phyloP scores from a whole-genome alignment of 2,113 vertebrate genomes.

The Miniopterus natalensis region DNA sequence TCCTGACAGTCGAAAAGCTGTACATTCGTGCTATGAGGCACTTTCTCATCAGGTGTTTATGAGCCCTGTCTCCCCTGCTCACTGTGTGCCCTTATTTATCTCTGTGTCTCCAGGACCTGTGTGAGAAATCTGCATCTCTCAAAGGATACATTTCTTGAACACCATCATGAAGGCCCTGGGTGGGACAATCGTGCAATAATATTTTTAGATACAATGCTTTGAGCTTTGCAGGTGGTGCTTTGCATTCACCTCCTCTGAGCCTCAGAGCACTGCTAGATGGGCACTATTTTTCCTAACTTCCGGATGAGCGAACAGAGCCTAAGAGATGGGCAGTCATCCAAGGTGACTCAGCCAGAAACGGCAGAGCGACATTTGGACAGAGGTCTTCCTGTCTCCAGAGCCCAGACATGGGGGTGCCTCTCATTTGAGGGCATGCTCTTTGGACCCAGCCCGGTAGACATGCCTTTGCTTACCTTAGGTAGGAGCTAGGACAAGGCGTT shows the following conservation, averaged over 20 bases:
- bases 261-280: background rate
- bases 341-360: background rate
- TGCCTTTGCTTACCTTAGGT: background rate
- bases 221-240: background rate
- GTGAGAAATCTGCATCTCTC: background rate
- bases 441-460: background rate
- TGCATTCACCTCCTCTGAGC: background rate
- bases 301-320: background rate
- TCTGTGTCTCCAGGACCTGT: background rate
- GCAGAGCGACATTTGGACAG: background rate
- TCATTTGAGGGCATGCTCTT: background rate
- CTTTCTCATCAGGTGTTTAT: background rate
- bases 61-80: background rate
- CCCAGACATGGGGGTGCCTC: background rate
- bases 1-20: background rate
- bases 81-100: background rate
- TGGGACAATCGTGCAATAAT: background rate
- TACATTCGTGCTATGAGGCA: background rate
- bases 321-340: background rate
- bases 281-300: background rate
- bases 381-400: background rate
- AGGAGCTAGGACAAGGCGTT: accelerated
- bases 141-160: background rate
- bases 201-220: background rate
- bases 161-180: background rate